Percentiles rank a stretch among this genome's conserved stretches.
phyloP scores from a whole-genome alignment of 2,888 invertebrate genomes.

The Morpho deidamia region DNA sequence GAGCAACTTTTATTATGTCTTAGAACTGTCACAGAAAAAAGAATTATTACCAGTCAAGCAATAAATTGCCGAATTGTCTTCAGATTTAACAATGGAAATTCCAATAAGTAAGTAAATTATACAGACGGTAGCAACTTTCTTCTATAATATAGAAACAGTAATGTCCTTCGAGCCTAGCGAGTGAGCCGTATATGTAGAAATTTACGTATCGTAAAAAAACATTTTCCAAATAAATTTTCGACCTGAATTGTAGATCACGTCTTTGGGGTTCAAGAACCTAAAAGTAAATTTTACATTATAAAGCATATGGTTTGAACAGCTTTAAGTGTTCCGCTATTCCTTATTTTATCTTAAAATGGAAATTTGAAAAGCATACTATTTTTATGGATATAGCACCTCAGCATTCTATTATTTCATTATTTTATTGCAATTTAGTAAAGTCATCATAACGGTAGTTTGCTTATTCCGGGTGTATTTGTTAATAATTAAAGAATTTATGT shows the following conservation, averaged over 20 bases:
- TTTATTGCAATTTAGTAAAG: background rate
- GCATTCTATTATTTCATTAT: background rate
- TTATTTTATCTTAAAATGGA: constrained; percentile 9
- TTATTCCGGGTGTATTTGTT: background rate
- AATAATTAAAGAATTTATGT: background rate
- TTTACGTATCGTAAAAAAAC: too few species aligned
- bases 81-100: background rate
- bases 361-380: constrained; percentile 17
- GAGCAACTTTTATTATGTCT: constrained; percentile 18
- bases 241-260: too few species aligned
- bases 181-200: too few species aligned
- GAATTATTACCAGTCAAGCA: background rate
- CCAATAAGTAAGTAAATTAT: too few species aligned
- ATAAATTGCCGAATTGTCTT: background rate
- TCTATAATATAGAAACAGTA: too few species aligned
- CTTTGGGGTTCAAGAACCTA: too few species aligned
- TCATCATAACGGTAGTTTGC: too few species aligned
- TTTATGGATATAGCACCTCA: constrained; percentile 17
- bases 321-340: constrained; percentile 6
- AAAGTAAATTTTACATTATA: too few species aligned
- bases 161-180: too few species aligned
- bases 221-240: too few species aligned
- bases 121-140: too few species aligned
- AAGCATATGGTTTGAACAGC: background rate
- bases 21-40: constrained; percentile 4